A percentile compares a stretch with the other conserved stretches of the same genome.
These are phyloP conservation scores for Philonicus albiceps DNA, from an alignment of 2,888 invertebrate species.

Conservation along the genomic window DNA sequence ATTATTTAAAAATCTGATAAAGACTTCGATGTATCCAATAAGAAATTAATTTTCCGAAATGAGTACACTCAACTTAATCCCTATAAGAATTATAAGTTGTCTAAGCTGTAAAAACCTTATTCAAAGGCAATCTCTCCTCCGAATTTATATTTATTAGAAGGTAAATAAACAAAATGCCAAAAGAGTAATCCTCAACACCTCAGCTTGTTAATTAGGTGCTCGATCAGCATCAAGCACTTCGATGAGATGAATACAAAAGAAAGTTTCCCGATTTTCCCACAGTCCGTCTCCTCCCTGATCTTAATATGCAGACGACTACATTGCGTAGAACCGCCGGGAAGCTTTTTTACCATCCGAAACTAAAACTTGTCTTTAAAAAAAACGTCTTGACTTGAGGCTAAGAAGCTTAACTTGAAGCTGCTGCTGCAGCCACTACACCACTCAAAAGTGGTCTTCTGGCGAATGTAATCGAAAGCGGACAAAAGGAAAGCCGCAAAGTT, in stretches of 20 bases:
- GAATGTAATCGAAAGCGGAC: constrained; percentile 9
- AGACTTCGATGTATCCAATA: too few species aligned
- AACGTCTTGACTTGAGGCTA: neutral
- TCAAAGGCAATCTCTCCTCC: too few species aligned
- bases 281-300: neutral
- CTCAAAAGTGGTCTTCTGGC: neutral
- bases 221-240: neutral
- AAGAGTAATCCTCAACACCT: neutral
- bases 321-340: neutral
- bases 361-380: neutral
- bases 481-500: constrained; percentile 2
- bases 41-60: too few species aligned
- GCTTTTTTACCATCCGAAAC: neutral
- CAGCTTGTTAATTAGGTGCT: neutral
- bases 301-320: neutral
- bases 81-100: too few species aligned
- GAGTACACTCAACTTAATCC: too few species aligned
- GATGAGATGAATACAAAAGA: neutral
- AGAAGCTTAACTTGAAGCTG: neutral
- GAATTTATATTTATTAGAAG: neutral
- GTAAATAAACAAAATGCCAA: neutral
- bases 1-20: too few species aligned
- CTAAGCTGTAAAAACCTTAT: too few species aligned
- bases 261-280: neutral
- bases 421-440: neutral